Conservation (phyloP, 2,888 invertebrate genomes). For the Aphidoletes aphidimyza region DNA sequence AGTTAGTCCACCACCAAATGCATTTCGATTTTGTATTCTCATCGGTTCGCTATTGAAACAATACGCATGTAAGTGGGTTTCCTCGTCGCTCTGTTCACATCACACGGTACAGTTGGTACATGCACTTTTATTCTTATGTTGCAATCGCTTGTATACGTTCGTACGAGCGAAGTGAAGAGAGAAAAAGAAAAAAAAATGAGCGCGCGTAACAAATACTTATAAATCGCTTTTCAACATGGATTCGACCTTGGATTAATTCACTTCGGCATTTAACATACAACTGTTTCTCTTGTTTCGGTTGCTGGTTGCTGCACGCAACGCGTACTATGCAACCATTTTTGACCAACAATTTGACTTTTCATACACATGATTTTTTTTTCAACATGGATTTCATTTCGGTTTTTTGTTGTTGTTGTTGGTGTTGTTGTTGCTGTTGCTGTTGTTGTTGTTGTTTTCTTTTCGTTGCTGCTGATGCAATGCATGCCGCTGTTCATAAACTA, state of each 20-base stretch:
- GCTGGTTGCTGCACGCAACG: conserved; percentile 27
- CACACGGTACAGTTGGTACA: too few species aligned
- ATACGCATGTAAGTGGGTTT: too few species aligned
- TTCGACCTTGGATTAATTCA: conserved; percentile 53
- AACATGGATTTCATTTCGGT: neutral
- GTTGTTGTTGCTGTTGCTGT: too few species aligned
- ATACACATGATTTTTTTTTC: neutral
- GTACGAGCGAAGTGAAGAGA: too few species aligned
- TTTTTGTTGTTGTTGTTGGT: too few species aligned
- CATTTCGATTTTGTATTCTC: too few species aligned
- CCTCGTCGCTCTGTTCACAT: too few species aligned
- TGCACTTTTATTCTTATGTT: neutral
- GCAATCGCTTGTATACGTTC: neutral
- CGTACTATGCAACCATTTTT: conserved; percentile 2
- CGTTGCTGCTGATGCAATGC: conserved; percentile 16
- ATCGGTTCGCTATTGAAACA: too few species aligned
- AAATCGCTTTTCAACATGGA: conserved; percentile 36
- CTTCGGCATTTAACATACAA: neutral
- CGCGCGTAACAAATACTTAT: conserved; percentile 41
- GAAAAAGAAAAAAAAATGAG: neutral
- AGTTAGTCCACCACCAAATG: too few species aligned
- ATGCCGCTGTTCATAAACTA: neutral
- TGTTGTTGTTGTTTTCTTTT: too few species aligned
- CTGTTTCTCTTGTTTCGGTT: conserved; percentile 1
- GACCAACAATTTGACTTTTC: conserved; percentile 15